phyloP scores from a whole-genome alignment of 2,113 vertebrate species.

The Prionailurus viverrinus region DNA sequence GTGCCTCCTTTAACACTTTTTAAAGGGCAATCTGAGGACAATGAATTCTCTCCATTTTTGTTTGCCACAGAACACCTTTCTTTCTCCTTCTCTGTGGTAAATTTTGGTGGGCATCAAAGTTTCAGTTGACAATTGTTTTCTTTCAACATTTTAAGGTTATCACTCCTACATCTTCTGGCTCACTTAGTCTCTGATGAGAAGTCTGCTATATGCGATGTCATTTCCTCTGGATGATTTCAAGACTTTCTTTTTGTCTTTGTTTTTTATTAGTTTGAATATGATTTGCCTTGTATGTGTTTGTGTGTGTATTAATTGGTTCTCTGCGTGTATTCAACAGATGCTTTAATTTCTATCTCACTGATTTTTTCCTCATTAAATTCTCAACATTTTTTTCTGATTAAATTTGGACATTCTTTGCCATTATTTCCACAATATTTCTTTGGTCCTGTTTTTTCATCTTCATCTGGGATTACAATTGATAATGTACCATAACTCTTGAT shows the following conservation, averaged over 20 bases:
- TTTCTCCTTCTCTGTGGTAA: background rate
- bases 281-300: background rate
- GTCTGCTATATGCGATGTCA: background rate
- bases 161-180: background rate
- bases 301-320: background rate
- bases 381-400: background rate
- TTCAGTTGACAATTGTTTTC: background rate
- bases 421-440: slow-evolving; percentile 2
- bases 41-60: background rate
- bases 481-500: background rate
- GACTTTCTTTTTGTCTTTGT: background rate
- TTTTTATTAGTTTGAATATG: background rate
- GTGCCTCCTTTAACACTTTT: background rate
- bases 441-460: background rate
- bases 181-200: background rate
- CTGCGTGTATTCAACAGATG: background rate
- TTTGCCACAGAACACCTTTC: background rate
- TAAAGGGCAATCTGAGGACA: background rate
- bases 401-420: background rate
- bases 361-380: background rate
- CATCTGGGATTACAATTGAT: background rate
- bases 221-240: background rate
- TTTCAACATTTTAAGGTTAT: background rate
- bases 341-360: background rate
- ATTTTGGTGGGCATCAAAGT: background rate